phyloP scores from a whole-genome alignment of 2,113 vertebrate genomes.

The Suncus etruscus region DNA sequence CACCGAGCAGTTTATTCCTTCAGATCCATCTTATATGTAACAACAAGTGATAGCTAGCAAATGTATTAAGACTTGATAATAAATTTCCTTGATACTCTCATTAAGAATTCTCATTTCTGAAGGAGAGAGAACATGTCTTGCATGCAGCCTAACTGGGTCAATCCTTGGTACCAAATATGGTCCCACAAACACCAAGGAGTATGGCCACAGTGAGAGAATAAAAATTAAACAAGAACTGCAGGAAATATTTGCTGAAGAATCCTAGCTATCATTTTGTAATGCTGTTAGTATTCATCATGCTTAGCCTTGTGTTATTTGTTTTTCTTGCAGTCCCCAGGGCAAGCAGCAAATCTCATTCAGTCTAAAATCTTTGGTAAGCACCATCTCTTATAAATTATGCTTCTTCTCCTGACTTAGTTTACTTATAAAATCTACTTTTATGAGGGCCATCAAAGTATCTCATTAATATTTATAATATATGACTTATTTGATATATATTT shows the following conservation, averaged over 20 bases:
- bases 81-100: slow-evolving; percentile 9
- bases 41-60: neutral
- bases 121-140: too few species aligned
- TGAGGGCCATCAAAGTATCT: neutral
- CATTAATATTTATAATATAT: too few species aligned
- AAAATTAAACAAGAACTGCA: too few species aligned
- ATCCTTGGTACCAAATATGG: too few species aligned
- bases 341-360: neutral
- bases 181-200: neutral
- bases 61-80: neutral
- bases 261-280: neutral
- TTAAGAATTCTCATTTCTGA: neutral
- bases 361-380: neutral
- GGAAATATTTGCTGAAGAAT: too few species aligned
- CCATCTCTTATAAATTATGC: neutral
- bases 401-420: neutral
- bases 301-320: neutral
- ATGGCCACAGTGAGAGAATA: too few species aligned
- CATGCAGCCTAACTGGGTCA: too few species aligned
- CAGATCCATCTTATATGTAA: too few species aligned
- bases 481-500: too few species aligned
- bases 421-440: neutral
- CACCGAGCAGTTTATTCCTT: neutral
- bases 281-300: neutral
- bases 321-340: neutral